Base-by-base conservation (phyloP, 35 echinoderm and acorn worm species). In the Lytechinus variegatus region DNA sequence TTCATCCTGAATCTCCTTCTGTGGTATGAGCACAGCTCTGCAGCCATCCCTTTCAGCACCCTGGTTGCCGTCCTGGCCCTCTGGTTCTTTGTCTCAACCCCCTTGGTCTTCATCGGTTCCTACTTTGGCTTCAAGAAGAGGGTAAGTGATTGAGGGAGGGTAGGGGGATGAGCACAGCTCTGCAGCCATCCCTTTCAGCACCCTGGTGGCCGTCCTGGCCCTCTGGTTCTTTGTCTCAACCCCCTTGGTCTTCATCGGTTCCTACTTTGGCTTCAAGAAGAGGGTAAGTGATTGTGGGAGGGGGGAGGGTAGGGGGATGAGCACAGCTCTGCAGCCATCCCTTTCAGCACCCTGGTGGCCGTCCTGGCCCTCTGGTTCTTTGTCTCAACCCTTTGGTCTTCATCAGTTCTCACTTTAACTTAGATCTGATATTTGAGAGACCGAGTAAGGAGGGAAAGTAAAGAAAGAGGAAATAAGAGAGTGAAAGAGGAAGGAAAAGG, bases 71-170 rank as follows among this genome's bases (percentile, higher is more conserved):
- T 99, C 12, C 87, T 99, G n/a, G 98, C 96, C 19, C 96, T 99
- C 10, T 99, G 98, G 98, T 99, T 99, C 92, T 94, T 97, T 28
- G 96, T 99, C 9, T 99, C 98, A 6, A 97, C 96, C 10, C 98
- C 98, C 16, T 96, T 99, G 9, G 96, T 98, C 87, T 99, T 99
- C 95, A 91, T 99, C 12, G 98, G 98, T 52, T 94, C 98, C 27
- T 99, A 99, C 89, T 97, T 99, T 96, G 98, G 98, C 72, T 99
- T 96, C 94, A 99, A 98, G 72, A 98, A 98, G 57, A 97, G 98
- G 95, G 98, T 99, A 92, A 98, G 98, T 95, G 29, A 27, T 44
- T 44, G 33, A 2, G 33, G 33, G 33, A 44, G 33, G 33, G 33
- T 44, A n/a, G n/a, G 97, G 98, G 98, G 94, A 94, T 24, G 94